phyloP scores from a whole-genome alignment of 1,140 invertebrate species.

The Neuroterus valhalla region DNA sequence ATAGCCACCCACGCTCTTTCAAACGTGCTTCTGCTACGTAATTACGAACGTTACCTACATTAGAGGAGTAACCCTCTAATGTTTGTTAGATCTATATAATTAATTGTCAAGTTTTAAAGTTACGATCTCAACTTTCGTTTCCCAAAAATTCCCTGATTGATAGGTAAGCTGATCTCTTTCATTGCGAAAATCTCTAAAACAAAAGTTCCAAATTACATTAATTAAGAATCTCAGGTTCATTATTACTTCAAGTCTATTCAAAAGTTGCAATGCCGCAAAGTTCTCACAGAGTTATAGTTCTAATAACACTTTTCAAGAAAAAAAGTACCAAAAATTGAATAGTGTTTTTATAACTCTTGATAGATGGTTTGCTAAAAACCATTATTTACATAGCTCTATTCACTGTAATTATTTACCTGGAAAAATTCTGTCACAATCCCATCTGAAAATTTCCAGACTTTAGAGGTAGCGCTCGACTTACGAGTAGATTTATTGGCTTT shows the following conservation, averaged over 20 bases:
- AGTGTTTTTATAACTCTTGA: too few relatives aligned
- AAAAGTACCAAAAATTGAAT: too few relatives aligned
- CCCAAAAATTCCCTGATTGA: conserved; percentile 13
- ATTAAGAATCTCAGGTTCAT: neutral
- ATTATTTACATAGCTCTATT: too few relatives aligned
- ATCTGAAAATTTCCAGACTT: conserved; percentile 14
- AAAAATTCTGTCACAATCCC: conserved; percentile 3
- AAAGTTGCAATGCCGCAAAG: too few relatives aligned
- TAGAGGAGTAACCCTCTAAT: conserved; percentile 10
- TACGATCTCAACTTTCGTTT: conserved; percentile 3
- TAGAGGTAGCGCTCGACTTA: conserved; percentile 4
- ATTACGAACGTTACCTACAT: conserved; percentile 12
- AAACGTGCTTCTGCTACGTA: neutral
- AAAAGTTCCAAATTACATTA: neutral
- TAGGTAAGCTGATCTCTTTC: neutral
- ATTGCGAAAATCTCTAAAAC: neutral
- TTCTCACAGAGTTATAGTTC: too few relatives aligned
- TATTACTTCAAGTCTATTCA: too few relatives aligned
- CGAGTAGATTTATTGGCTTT: conserved; percentile 14
- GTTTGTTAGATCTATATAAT: conserved; percentile 10
- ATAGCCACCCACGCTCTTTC: conserved; percentile 24
- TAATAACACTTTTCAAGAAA: too few relatives aligned
- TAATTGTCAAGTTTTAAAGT: neutral
- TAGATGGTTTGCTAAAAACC: too few relatives aligned
- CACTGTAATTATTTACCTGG: neutral